phyloP scores from a whole-genome alignment of 2,888 invertebrate species.

The Pterostichus madidus region DNA sequence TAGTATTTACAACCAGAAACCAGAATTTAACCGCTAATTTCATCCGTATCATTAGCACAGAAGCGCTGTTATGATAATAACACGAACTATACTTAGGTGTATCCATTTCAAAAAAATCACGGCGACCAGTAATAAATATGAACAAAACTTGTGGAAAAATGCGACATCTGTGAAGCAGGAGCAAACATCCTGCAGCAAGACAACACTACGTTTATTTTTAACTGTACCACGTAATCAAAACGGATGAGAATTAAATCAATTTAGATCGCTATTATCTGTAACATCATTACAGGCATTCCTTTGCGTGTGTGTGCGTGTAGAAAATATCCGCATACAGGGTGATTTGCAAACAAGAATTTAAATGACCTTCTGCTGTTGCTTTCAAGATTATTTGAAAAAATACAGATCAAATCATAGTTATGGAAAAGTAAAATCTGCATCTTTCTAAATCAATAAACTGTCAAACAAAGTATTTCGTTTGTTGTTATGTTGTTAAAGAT shows the following conservation, averaged over 20 bases:
- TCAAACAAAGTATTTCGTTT: no score
- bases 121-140: constrained; percentile 1
- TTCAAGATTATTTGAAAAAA: no score
- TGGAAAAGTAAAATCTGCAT: no score
- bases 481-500: no score
- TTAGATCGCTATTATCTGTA: constrained; percentile 44
- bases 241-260: constrained; percentile 57
- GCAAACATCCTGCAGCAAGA: not conserved
- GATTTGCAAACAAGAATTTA: not conserved
- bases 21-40: constrained; percentile 28
- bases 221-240: constrained; percentile 49
- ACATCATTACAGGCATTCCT: constrained; percentile 19
- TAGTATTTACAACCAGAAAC: constrained; percentile 25
- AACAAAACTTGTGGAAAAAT: constrained; percentile 13
- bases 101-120: constrained; percentile 12
- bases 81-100: not conserved
- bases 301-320: not conserved
- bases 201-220: constrained; percentile 47
- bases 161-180: constrained; percentile 28
- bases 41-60: constrained; percentile 13
- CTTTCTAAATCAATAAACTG: no score
- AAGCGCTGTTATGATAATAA: constrained; percentile 41
- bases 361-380: no score
- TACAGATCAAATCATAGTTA: no score
- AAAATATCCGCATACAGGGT: not conserved